These are phyloP conservation scores for Coenobita brevimanus DNA, from an alignment of 1,140 invertebrate species.

Conservation along the genomic window DNA sequence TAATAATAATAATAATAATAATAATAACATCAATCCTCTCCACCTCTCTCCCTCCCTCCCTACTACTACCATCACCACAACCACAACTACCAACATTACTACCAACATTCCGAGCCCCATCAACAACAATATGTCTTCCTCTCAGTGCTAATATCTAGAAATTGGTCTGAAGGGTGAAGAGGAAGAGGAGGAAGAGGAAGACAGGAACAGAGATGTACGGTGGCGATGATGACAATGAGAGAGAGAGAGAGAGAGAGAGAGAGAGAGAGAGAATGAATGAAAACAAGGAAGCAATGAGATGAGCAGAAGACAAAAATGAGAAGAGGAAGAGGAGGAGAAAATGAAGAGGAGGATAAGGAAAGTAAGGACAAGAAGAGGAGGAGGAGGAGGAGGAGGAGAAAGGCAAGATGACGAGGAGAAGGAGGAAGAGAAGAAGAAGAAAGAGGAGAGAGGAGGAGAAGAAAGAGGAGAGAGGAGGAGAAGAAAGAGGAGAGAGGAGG, in stretches of 20 bases:
- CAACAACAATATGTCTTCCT: no score
- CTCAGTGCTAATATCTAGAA: no score
- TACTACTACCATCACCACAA: no score
- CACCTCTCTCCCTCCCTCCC: not conserved
- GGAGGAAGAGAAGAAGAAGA: not conserved
- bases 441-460: not conserved
- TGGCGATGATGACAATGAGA: not conserved
- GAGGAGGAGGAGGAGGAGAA: not conserved
- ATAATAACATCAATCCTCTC: not conserved
- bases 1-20: not conserved
- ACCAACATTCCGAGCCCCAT: no score
- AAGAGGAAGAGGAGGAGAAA: no score
- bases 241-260: not conserved
- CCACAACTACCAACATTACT: no score
- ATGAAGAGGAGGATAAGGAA: no score
- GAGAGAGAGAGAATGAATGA: constrained; percentile 9
- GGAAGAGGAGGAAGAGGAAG: no score
- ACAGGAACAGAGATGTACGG: no score
- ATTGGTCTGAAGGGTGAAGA: no score
- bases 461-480: not conserved
- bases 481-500: not conserved
- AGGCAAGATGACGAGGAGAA: not conserved
- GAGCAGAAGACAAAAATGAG: no score
- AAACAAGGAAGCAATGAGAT: no score
- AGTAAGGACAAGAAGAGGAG: not conserved